Percentiles rank a stretch among this genome's conserved stretches.
These are phyloP conservation scores for Amyelois transitella DNA, from an alignment of 1,140 invertebrate genomes.

Conservation along the genomic window DNA sequence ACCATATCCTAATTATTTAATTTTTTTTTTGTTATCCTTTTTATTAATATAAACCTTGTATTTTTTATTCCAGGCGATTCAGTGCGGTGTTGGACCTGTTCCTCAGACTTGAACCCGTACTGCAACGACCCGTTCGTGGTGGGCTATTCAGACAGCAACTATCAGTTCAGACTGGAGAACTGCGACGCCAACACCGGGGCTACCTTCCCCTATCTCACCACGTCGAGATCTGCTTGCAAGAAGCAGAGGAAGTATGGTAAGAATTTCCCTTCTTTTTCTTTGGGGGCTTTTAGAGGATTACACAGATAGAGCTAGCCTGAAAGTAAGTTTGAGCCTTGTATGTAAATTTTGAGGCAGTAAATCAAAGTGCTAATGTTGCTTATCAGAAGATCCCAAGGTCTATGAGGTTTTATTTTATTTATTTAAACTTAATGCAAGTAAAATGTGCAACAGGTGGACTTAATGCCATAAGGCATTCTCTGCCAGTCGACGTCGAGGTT, in stretches of 20 bases:
- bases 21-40: neutral
- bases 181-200: slow-evolving; percentile 68
- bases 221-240: slow-evolving; percentile 68
- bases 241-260: slow-evolving; percentile 71
- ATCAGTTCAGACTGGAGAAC: slow-evolving; percentile 74
- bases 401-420: too few relatives aligned
- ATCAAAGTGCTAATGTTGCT: too few relatives aligned
- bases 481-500: too few relatives aligned
- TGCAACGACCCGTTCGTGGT: slow-evolving; percentile 84
- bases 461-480: too few relatives aligned
- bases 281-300: too few relatives aligned
- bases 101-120: slow-evolving; percentile 78
- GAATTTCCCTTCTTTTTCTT: slow-evolving; percentile 3
- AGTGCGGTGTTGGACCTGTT: slow-evolving; percentile 84
- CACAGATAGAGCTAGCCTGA: too few relatives aligned
- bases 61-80: slow-evolving; percentile 72
- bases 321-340: too few relatives aligned
- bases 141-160: slow-evolving; percentile 59
- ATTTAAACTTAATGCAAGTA: too few relatives aligned
- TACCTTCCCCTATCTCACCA: slow-evolving; percentile 59
- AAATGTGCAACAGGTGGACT: too few relatives aligned
- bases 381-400: too few relatives aligned
- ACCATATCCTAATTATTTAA: too few relatives aligned
- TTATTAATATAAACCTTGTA: slow-evolving; percentile 2
- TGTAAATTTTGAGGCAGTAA: too few relatives aligned